Evolutionary conservation across 2,113 vertebrate genomes (phyloP), one percentile per base, ranked within the genome.

Genomic region (Osmerus eperlanus): DNA sequence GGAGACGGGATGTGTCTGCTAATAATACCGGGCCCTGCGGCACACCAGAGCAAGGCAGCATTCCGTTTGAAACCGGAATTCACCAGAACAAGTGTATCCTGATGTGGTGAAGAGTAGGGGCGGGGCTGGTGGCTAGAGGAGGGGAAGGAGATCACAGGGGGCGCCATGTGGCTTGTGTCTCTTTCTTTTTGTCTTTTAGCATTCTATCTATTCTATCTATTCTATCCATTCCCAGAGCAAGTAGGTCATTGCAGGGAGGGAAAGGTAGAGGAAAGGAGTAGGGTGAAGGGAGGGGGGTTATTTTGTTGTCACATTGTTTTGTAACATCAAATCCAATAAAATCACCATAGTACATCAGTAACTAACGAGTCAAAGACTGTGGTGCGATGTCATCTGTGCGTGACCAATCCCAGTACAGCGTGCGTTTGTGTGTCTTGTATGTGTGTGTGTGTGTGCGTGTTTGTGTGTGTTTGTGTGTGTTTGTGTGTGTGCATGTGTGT

Each of bases 11-110:
- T 84, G 77, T 86, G 86, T 83, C 75, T 89, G 82, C 81, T 84
- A 77, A 79, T 82, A 79, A 83, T 62, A 83, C 80, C 78, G 79
- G 66, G 76, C 78, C 82, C 80, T 86, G 86, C 78, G 85, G 76
- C 86, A 86, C 84, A 88, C 72, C 86, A 87, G 82, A 88, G 88
- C 73, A 84, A 87, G 81, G 81, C 85, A 89, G 88, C 84, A 77
- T 85, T 92, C 90, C 91, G 89, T 92, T 92, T 91, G 90, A 92
- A 85, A 92, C 91, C 91, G 91, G 91, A 92, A 92, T 92, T 89
- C 86, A 92, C 70, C 81, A 91, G 85, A 90, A 91, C 88, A 89
- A 90, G 88, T 92, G 91, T 92, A 92, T 92, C 91, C 91, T 92
- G 91, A 92, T 92, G 91, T 92, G 91, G 91, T 92, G 87, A 92